phyloP scores from a whole-genome alignment of 2,797 vertebrate species.

The Xenops minutus region DNA sequence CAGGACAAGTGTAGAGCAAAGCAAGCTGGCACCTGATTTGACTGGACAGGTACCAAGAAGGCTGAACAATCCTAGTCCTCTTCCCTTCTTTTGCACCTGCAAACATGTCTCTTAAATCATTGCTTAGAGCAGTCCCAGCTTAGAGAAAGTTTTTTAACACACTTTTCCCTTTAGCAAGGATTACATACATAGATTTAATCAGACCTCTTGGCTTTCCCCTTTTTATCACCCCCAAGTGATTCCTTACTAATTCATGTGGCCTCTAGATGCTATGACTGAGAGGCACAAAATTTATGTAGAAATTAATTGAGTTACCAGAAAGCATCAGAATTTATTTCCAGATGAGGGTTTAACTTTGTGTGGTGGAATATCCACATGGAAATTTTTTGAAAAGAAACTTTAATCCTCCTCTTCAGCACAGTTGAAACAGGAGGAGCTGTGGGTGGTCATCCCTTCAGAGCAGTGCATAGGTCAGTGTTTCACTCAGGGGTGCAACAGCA shows the following conservation, averaged over 20 bases:
- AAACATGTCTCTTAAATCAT: not conserved
- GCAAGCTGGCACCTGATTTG: not conserved
- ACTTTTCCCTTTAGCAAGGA: not conserved
- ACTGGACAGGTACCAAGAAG: not conserved
- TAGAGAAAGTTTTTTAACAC: not conserved
- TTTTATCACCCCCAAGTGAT: not conserved
- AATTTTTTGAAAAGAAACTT: not conserved
- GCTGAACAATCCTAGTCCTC: not conserved
- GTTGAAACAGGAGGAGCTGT: not conserved
- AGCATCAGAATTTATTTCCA: not conserved
- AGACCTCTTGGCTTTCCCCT: not conserved
- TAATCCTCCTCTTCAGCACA: not conserved
- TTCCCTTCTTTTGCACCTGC: not conserved
- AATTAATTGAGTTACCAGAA: not conserved
- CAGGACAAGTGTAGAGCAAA: not conserved
- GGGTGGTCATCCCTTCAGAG: not conserved
- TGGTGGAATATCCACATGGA: not conserved
- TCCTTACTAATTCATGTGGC: not conserved
- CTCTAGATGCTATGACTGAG: not conserved
- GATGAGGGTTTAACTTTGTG: not conserved
- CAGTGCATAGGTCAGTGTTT: not conserved
- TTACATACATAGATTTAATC: not conserved
- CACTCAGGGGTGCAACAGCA: not conserved
- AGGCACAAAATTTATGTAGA: not conserved
- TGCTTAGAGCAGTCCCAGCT: not conserved